Evolutionary conservation across 2,797 vertebrate species (phyloP), one percentile per base, ranked within the genome.

Genomic region (Antennarius maculatus): DNA sequence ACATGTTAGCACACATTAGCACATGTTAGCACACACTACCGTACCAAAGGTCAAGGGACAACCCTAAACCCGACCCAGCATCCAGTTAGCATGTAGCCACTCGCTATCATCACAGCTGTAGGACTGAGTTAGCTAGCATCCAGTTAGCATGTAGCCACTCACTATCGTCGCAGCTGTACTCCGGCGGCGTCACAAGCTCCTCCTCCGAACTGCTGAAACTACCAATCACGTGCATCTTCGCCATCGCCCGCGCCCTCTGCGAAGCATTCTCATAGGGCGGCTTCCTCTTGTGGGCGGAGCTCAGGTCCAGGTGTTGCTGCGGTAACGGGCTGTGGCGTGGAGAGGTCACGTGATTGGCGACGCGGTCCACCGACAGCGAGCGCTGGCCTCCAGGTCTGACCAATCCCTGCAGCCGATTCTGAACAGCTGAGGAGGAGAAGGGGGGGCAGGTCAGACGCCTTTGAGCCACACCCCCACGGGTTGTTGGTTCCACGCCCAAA

Each of bases 181-280:
- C 97, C 0, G 96, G 96, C 0, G 96, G 96, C 65, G 96, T 96
- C 7, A 92, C 93, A 63, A 97, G 74, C 59, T 98, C 96, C 86
- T 98, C 97, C 86, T 97, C 96, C 0, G 96, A 98, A 77, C 97
- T 98, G 90, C 97, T 98, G 89, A 97, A 88, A 37, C 95, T 91
- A 2, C 89, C 97, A 69, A 96, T 93, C 85, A 96, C 93, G 1
- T 95, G 94, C 93, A 96, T 95, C 63, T 95, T 95, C 80, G 95
- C 96, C 0, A 95, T 94, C 52, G 95, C 94, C 46, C 34, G 79
- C 86, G 94, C 95, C 56, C 95, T 94, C 61, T 64, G 86, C 83
- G 93, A 94, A 2, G 92, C 90, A 71, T 95, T 94, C 92, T 96
- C 95, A 82, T 94, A 95, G 71, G 93, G 89, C 17, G 93, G 86